Evolutionary conservation across 2,113 vertebrate genomes (phyloP).

Genomic region (Siniperca chuatsi): DNA sequence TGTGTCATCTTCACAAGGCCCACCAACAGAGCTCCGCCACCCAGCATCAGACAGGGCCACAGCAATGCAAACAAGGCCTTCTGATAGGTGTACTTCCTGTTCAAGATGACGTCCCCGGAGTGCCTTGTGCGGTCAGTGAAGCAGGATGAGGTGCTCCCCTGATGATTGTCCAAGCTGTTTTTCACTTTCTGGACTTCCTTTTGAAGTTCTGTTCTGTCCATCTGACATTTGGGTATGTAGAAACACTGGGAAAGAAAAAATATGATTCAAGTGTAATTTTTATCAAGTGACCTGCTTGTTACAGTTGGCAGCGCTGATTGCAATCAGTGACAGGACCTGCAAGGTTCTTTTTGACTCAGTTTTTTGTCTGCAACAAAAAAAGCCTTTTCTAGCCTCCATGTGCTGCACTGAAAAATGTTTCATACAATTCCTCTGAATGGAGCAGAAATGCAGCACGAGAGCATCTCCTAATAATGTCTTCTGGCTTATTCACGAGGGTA

Average conservation of each 20-base stretch:
- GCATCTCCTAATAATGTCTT: slow-evolving; percentile 43
- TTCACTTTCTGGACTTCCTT: slow-evolving; percentile 79
- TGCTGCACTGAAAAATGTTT: slow-evolving; percentile 8
- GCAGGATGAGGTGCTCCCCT: slow-evolving; percentile 72
- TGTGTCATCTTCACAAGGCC: slow-evolving; percentile 87
- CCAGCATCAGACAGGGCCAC: slow-evolving; percentile 87
- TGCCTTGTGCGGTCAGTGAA: slow-evolving; percentile 64
- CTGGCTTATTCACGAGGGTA: slow-evolving; percentile 28
- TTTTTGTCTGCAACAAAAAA: slow-evolving; percentile 7
- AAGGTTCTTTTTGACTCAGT: slow-evolving; percentile 5
- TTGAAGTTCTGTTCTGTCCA: slow-evolving; percentile 75
- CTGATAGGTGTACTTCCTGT: slow-evolving; percentile 75
- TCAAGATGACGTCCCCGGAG: slow-evolving; percentile 78
- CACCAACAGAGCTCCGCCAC: slow-evolving; percentile 84
- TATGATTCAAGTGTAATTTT: slow-evolving; percentile 27
- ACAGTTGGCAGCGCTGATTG: slow-evolving; percentile 28
- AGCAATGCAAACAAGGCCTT: slow-evolving; percentile 80
- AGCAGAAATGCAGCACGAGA: slow-evolving; percentile 32
- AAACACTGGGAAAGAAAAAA: slow-evolving; percentile 84
- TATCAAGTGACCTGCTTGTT: slow-evolving; percentile 29
- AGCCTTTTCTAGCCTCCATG: background rate
- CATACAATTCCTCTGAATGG: slow-evolving; percentile 29
- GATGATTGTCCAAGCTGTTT: slow-evolving; percentile 68
- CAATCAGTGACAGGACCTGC: slow-evolving; percentile 27
- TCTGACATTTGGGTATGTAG: slow-evolving; percentile 86